Evolutionary conservation across 1,140 invertebrate species (phyloP).

Genomic region (Eriocheir sinensis): DNA sequence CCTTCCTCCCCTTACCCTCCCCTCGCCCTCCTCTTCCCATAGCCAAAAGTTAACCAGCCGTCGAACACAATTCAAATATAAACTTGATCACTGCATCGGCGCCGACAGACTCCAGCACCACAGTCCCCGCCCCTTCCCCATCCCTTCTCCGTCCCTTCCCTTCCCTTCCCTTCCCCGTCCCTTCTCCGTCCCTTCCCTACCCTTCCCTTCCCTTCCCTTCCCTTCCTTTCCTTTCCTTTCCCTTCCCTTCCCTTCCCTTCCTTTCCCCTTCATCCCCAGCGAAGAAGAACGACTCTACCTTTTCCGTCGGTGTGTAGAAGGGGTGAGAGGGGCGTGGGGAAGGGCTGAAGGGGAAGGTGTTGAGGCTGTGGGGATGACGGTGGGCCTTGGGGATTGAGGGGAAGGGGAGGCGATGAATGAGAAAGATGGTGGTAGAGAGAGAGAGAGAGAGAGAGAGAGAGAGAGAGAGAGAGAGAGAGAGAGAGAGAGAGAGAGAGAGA

Average conservation of each 20-base stretch:
- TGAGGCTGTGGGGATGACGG: not conserved
- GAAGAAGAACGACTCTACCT: not conserved
- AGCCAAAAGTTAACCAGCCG: not conserved
- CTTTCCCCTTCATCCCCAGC: not conserved
- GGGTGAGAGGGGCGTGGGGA: not conserved
- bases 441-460: slow-evolving; percentile 55
- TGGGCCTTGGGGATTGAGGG: no score
- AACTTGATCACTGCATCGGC: not conserved
- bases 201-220: not conserved
- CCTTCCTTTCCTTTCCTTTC: not conserved
- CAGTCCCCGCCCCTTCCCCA: not conserved
- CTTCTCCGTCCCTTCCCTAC: not conserved
- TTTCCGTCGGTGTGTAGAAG: not conserved
- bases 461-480: not conserved
- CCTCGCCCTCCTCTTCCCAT: not conserved
- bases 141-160: not conserved
- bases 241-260: no score
- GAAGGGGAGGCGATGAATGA: not conserved
- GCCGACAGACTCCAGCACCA: slow-evolving; percentile 4
- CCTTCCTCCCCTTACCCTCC: not conserved
- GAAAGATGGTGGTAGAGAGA: not conserved
- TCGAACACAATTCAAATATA: not conserved
- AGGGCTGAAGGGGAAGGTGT: not conserved
- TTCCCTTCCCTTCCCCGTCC: not conserved
- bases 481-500: slow-evolving; percentile 47